Evolutionary conservation across 2,113 vertebrate species (phyloP).

Genomic region (Synodontis membranacea): DNA sequence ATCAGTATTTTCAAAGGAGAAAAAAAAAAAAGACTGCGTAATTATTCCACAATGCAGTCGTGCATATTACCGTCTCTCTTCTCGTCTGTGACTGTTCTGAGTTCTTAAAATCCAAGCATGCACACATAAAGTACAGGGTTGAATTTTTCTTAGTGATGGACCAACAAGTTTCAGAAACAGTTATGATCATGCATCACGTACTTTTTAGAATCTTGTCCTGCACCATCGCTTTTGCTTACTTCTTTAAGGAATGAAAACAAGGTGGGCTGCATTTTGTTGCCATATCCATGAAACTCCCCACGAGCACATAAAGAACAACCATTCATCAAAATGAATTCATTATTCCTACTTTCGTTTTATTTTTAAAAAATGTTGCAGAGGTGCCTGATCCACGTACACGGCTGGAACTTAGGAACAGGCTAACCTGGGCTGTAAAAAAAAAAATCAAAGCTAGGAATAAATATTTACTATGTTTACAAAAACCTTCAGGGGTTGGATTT

Average conservation of each 20-base stretch:
- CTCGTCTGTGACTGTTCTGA: background rate
- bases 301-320: background rate
- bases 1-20: background rate
- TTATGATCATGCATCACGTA: background rate
- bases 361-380: background rate
- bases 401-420: background rate
- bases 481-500: background rate
- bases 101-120: background rate
- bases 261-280: background rate
- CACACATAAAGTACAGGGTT: background rate
- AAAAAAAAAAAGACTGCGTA: background rate
- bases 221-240: background rate
- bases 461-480: background rate
- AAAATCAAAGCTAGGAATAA: background rate
- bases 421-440: background rate
- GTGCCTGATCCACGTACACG: background rate
- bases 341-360: background rate
- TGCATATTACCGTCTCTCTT: background rate
- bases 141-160: background rate
- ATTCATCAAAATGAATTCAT: background rate
- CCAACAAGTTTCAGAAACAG: background rate
- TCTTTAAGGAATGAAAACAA: background rate
- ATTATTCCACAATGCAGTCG: background rate
- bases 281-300: background rate
- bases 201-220: background rate